Base-by-base conservation (phyloP, 2,797 vertebrate species). In the Labeo calbasu region DNA sequence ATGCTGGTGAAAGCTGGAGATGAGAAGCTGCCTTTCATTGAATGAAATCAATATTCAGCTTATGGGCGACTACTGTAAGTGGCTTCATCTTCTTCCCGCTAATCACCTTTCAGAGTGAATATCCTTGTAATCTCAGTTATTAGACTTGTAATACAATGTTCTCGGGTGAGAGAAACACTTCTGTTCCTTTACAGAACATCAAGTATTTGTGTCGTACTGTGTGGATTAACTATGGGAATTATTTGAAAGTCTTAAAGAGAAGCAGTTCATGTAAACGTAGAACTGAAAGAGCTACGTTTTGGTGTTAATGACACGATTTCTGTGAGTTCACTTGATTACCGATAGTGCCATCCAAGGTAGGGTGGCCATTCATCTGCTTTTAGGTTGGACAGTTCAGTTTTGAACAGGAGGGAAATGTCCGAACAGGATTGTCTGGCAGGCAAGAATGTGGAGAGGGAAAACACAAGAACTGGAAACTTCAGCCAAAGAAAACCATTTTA, bases 31-130 rank as follows among this genome's bases (percentile, higher is more conserved):
- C 89, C 87, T 86, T 88, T 88, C 88, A 92, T 92, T 94, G 89
- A 93, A 92, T 93, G 92, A 92, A 90, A 94, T 95, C 90, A 90
- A 91, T 92, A 85, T 86, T 70, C 85, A 55, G 75, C 48, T 89
- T 91, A 80, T 83, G 88, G 84, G 88, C 82, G 23, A 66, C 84
- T 91, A 91, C 61, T 53, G 48, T 40, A 68, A 94, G 92, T 92
- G 91, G 91, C 93, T 94, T 93, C 90, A 88, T 77, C 69, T 57
- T 40, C 48, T 59, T 73, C 36, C 53, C 50, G 57, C 12, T 66
- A 85, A 66, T 85, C 83, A 80, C 51, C 88, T 88, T 91, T 88
- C 89, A 90, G 89, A 90, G 89, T 89, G 83, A 86, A 88, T 90
- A 87, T 90, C 88, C 77, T 80, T 85, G 71, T 92, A 92, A 94